Percentiles rank a stretch among this genome's conserved stretches.
Evolutionary conservation across 2,888 invertebrate genomes (phyloP).

Genomic region (Agrochola litura): DNA sequence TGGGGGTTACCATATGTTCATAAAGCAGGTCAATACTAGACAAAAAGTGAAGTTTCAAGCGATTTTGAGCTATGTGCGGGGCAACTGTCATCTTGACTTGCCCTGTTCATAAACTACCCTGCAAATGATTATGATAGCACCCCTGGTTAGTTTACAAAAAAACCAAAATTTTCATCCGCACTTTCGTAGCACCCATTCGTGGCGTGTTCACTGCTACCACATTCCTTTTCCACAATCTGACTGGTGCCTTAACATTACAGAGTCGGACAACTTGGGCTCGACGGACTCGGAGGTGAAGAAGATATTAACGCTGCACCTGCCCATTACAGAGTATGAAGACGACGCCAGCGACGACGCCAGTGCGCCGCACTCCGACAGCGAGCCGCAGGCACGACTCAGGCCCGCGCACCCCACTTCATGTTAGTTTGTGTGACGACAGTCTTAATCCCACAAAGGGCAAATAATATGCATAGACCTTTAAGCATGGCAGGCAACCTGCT

Average conservation of each 20-base stretch:
- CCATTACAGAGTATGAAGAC: constrained; percentile 98
- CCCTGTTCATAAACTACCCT: not conserved
- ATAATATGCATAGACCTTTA: not conserved
- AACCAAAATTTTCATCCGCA: constrained; percentile 23
- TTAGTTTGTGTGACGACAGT: constrained; percentile 68
- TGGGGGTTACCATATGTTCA: constrained; percentile 2
- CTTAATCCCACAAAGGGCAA: not conserved
- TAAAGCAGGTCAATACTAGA: constrained; percentile 3
- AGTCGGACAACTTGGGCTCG: constrained; percentile 98
- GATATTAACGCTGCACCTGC: constrained; percentile 97
- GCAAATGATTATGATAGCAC: constrained; percentile 15
- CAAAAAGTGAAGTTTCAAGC: not conserved
- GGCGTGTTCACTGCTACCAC: constrained; percentile 57
- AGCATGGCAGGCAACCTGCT: not conserved
- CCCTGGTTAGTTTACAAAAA: not conserved
- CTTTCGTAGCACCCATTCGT: constrained; percentile 48
- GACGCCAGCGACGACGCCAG: constrained; percentile 92
- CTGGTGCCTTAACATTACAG: constrained; percentile 87
- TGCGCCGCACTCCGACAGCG: constrained; percentile 90
- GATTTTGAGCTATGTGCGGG: not conserved
- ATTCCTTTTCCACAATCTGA: constrained; percentile 19
- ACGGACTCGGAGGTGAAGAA: constrained; percentile 98
- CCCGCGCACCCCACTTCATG: constrained; percentile 85
- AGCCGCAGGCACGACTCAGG: constrained; percentile 82
- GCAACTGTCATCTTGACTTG: not conserved